Percentiles rank a stretch among this genome's conserved stretches.
Evolutionary conservation across 2,797 vertebrate species (phyloP).

Genomic region (Catamblyrhynchus diadema): DNA sequence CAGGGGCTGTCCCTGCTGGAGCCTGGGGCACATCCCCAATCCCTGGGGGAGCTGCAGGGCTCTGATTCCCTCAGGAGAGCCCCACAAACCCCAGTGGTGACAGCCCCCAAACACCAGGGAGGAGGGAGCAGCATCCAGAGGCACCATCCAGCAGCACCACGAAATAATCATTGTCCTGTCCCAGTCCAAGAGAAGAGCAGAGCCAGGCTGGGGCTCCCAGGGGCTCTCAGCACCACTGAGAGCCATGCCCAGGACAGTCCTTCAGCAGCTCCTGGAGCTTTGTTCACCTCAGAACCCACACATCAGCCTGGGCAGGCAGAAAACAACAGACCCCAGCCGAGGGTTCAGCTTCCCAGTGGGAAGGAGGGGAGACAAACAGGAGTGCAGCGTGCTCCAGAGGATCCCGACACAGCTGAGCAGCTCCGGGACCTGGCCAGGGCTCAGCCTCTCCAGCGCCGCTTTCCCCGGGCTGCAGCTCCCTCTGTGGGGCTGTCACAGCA

Average conservation of each 20-base stretch:
- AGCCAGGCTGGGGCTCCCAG: background rate
- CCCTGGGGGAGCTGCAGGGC: background rate
- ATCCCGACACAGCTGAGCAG: background rate
- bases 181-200: rapidly evolving
- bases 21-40: background rate
- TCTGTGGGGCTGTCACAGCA: background rate
- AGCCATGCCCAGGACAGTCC: background rate
- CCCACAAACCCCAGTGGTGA: background rate
- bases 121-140: background rate
- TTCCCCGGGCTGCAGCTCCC: conserved; percentile 1
- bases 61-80: background rate
- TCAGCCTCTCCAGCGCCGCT: background rate
- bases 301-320: background rate
- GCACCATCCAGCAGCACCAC: background rate
- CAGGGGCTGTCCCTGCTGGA: background rate
- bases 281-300: background rate
- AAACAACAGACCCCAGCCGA: background rate
- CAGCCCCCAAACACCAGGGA: rapidly evolving
- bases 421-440: rapidly evolving
- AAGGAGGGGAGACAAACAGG: background rate
- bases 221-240: background rate
- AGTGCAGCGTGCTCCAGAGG: background rate
- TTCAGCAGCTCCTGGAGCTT: background rate
- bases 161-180: rapidly evolving
- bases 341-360: background rate